These are phyloP conservation scores for Benthosema pterotum DNA, from an alignment of 2,797 vertebrate genomes.

Conservation along the genomic window DNA sequence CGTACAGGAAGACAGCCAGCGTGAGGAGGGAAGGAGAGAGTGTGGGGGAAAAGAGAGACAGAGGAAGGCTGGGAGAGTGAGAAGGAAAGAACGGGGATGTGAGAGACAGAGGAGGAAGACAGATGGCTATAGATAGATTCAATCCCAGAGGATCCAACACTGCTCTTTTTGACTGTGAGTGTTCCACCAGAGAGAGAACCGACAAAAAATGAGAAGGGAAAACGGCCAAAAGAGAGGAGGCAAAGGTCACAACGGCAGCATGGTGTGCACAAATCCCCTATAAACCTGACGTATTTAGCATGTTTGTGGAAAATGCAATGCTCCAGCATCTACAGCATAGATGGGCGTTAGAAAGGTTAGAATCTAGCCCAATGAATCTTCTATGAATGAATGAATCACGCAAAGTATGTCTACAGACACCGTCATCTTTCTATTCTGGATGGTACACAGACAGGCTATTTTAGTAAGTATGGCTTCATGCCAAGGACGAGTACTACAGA, in stretches of 20 bases:
- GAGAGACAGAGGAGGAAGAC: slow-evolving; percentile 30
- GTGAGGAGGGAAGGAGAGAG: slow-evolving; percentile 19
- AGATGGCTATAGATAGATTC: slow-evolving; percentile 55
- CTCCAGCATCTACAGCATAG: no score
- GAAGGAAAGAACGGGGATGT: slow-evolving; percentile 10
- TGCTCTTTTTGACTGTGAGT: slow-evolving; percentile 48
- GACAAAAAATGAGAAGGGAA: slow-evolving; percentile 18
- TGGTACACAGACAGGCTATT: no score
- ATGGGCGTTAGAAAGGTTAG: no score
- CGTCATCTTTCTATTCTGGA: no score
- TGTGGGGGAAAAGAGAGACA: slow-evolving; percentile 5
- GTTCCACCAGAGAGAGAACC: slow-evolving; percentile 25
- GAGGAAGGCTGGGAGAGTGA: slow-evolving; percentile 6
- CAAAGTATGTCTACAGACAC: no score
- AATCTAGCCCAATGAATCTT: no score
- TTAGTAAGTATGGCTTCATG: no score
- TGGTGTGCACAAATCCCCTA: background rate
- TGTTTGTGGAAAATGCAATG: no score
- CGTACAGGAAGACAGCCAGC: slow-evolving; percentile 14
- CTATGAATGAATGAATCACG: no score
- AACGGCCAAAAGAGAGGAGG: background rate
- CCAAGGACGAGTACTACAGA: no score
- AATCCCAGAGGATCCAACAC: slow-evolving; percentile 33
- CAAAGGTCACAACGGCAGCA: no score
- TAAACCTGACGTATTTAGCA: no score